These are phyloP conservation scores for Eristalis pertinax DNA, from an alignment of 2,888 invertebrate genomes.

Conservation along the genomic window DNA sequence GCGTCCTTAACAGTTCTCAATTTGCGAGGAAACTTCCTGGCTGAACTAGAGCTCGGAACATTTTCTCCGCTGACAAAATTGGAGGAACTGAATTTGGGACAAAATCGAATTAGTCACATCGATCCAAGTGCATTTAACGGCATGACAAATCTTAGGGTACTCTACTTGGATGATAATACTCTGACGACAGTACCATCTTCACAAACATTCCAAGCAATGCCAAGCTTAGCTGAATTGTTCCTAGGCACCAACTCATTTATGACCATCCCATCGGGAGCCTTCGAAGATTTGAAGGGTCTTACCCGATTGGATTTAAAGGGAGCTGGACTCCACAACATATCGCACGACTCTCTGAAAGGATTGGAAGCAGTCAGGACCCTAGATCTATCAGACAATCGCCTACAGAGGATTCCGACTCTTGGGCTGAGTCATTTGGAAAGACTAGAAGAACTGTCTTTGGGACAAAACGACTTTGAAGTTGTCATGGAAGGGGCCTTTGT, in stretches of 20 bases:
- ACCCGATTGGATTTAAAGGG: slow-evolving; percentile 90
- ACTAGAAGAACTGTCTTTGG: slow-evolving; percentile 90
- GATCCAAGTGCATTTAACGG: slow-evolving; percentile 90
- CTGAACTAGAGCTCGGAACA: slow-evolving; percentile 88
- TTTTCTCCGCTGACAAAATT: slow-evolving; percentile 89
- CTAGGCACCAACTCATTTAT: slow-evolving; percentile 92
- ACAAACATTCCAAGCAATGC: slow-evolving; percentile 86
- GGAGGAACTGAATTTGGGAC: slow-evolving; percentile 92
- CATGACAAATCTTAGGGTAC: slow-evolving; percentile 87
- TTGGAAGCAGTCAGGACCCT: slow-evolving; percentile 88
- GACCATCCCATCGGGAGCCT: slow-evolving; percentile 88
- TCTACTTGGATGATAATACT: slow-evolving; percentile 93
- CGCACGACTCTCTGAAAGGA: slow-evolving; percentile 88
- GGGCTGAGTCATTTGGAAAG: slow-evolving; percentile 88
- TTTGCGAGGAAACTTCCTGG: slow-evolving; percentile 90
- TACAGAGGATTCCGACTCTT: slow-evolving; percentile 88
- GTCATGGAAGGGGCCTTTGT: slow-evolving; percentile 89
- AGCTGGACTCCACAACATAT: slow-evolving; percentile 90
- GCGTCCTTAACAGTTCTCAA: slow-evolving; percentile 90
- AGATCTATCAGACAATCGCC: slow-evolving; percentile 90
- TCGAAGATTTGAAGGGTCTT: slow-evolving; percentile 88
- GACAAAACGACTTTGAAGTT: slow-evolving; percentile 90
- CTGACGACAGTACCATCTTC: slow-evolving; percentile 89
- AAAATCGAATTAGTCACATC: slow-evolving; percentile 91
- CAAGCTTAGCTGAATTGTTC: slow-evolving; percentile 91